These are phyloP conservation scores for Orestias chungarensis DNA, from an alignment of 2,797 vertebrate genomes.

Conservation along the genomic window DNA sequence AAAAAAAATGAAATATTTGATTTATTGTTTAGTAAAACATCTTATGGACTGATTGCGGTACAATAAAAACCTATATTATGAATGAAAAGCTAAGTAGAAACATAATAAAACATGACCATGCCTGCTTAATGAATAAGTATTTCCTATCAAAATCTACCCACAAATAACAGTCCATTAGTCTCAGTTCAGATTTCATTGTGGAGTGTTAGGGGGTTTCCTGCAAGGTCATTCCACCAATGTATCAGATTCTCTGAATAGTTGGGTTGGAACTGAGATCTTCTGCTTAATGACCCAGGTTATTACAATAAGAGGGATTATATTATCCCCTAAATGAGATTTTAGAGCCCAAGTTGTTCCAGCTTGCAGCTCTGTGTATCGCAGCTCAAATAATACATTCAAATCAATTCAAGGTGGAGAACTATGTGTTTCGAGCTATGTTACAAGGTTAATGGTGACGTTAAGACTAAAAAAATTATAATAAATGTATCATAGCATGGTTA, in stretches of 20 bases:
- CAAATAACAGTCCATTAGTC: background rate
- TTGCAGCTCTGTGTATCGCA: background rate
- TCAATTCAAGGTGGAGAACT: background rate
- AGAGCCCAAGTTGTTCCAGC: background rate
- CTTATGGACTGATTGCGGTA: background rate
- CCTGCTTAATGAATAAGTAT: background rate
- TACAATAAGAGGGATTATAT: too few relatives aligned
- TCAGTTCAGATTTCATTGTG: constrained; percentile 3
- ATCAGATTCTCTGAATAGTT: constrained; percentile 20
- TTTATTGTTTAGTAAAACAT: background rate
- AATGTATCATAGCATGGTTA: background rate
- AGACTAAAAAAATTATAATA: background rate
- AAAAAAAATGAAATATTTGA: background rate
- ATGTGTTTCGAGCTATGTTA: background rate
- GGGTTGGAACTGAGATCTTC: background rate
- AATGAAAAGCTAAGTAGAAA: background rate
- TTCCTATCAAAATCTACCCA: background rate
- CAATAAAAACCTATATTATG: background rate
- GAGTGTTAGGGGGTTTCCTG: constrained; percentile 52
- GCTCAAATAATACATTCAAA: too few relatives aligned
- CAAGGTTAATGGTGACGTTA: background rate
- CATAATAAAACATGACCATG: background rate
- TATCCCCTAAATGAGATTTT: background rate
- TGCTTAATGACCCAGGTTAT: background rate
- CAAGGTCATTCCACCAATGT: background rate